A percentile compares a stretch with the other conserved stretches of the same genome.
phyloP scores from a whole-genome alignment of 2,888 invertebrate species.

The Latheticus oryzae region DNA sequence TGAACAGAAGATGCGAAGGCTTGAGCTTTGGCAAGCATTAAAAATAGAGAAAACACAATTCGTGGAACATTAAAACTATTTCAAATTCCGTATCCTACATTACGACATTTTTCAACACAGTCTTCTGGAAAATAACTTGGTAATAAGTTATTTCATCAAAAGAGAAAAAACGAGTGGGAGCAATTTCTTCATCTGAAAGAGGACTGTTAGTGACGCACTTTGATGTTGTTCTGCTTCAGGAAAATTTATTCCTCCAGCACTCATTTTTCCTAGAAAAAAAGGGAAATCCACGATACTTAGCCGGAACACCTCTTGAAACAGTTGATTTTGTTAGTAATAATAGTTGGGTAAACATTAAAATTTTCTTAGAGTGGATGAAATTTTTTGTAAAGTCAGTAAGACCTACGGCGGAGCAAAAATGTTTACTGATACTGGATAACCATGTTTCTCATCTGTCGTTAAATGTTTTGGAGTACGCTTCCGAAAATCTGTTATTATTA shows the following conservation, averaged over 20 bases:
- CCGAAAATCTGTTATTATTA: background rate
- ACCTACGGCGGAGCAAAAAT: background rate
- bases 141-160: background rate
- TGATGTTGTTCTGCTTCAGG: constrained; percentile 1
- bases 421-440: constrained; percentile 1
- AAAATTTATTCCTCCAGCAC: background rate
- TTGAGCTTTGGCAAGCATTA: background rate
- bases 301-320: constrained; percentile 1
- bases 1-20: background rate
- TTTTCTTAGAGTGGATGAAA: background rate
- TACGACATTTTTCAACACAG: too few relatives aligned
- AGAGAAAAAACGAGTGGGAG: background rate
- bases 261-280: constrained; percentile 1
- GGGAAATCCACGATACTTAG: background rate
- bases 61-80: background rate
- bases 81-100: constrained; percentile 1
- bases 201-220: background rate
- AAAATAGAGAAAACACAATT: background rate
- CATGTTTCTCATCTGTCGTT: background rate
- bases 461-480: constrained; percentile 3
- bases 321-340: constrained; percentile 3
- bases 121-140: background rate
- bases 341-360: background rate
- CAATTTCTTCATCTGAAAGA: constrained; percentile 1
- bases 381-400: background rate